phyloP scores from a whole-genome alignment of 2,113 vertebrate genomes.

The Phainopepla nitens region DNA sequence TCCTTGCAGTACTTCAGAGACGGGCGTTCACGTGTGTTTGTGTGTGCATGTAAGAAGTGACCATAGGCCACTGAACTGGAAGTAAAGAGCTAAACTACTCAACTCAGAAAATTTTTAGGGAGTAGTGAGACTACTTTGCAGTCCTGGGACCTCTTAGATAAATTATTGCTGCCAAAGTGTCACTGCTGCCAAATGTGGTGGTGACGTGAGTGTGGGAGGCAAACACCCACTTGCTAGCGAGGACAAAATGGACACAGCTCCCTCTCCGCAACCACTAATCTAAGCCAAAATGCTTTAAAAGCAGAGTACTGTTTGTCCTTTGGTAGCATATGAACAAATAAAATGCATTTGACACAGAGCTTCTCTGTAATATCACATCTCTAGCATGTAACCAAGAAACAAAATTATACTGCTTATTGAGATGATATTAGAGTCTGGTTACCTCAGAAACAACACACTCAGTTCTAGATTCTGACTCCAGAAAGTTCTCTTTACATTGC shows the following conservation, averaged over 20 bases:
- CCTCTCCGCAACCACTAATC: not conserved
- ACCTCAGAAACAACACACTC: not conserved
- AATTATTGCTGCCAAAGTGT: not conserved
- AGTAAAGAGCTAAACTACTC: not conserved
- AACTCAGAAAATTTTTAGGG: not conserved
- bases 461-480: not conserved
- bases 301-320: constrained; percentile 30
- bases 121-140: not conserved
- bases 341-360: not conserved
- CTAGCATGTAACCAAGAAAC: not conserved
- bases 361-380: not conserved
- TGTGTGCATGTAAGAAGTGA: not conserved
- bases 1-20: not conserved
- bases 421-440: not conserved
- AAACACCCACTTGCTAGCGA: not conserved
- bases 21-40: not conserved
- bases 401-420: not conserved
- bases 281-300: constrained; percentile 28
- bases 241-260: constrained; percentile 34
- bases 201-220: not conserved
- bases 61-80: not conserved
- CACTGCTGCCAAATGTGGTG: not conserved
- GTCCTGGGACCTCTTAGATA: not conserved
- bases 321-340: not conserved
- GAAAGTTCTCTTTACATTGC: not conserved